Evolutionary conservation across 2,888 invertebrate genomes (phyloP).

Genomic region (Germaria angustata): DNA sequence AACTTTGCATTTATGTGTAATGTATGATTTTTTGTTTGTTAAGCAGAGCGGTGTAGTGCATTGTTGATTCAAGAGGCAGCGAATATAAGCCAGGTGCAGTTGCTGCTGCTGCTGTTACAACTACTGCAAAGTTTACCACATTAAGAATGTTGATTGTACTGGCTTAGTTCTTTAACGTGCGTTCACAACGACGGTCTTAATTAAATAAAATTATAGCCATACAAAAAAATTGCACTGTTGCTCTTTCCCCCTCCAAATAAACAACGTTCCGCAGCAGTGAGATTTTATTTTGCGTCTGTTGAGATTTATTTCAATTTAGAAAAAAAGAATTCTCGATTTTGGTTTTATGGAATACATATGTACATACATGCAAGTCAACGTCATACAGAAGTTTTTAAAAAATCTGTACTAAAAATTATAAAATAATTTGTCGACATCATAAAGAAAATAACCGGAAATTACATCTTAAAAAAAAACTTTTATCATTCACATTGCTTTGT

Average conservation of each 20-base stretch:
- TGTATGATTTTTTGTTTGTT: conserved; percentile 18
- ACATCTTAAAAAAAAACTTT: neutral
- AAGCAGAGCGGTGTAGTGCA: conserved; percentile 31
- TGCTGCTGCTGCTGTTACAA: conserved; percentile 28
- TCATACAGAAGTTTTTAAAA: neutral
- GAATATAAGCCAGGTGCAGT: conserved; percentile 52
- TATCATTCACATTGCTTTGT: conserved; percentile 12
- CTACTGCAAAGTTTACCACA: conserved; percentile 56
- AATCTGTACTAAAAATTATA: neutral
- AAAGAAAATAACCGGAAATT: conserved; percentile 51
- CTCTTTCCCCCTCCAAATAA: conserved; percentile 11
- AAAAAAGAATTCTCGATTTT: conserved; percentile 18
- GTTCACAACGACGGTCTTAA: conserved; percentile 60
- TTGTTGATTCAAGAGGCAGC: conserved; percentile 46
- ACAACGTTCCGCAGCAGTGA: conserved; percentile 40
- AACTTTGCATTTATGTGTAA: neutral
- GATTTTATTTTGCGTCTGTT: conserved; percentile 43
- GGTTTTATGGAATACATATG: neutral
- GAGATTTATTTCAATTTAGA: conserved; percentile 11
- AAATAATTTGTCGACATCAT: conserved; percentile 17
- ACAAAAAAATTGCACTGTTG: conserved; percentile 59
- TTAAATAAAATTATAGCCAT: conserved; percentile 22
- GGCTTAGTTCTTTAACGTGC: conserved; percentile 60
- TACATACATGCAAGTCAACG: neutral
- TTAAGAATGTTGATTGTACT: conserved; percentile 55